Evolutionary conservation across 2,888 invertebrate species (phyloP).

Genomic region (Epinotia ramella): DNA sequence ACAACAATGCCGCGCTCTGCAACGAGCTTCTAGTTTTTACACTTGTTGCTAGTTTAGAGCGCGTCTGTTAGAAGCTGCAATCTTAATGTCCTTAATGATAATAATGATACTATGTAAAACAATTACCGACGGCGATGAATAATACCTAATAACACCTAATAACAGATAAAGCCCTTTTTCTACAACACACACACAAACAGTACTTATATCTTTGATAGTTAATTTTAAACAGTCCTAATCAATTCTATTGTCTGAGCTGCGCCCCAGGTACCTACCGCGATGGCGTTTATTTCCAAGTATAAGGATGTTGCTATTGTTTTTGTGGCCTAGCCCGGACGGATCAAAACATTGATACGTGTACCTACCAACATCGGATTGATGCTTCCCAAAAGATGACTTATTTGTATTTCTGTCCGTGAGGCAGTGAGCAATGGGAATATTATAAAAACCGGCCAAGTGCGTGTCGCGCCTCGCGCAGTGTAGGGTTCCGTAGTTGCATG

Average conservation of each 20-base stretch:
- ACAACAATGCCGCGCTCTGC: too few relatives aligned
- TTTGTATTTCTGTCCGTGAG: slow-evolving; percentile 3
- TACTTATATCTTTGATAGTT: slow-evolving; percentile 20
- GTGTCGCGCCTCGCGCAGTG: too few relatives aligned
- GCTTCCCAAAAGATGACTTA: slow-evolving; percentile 19
- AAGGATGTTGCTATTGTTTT: slow-evolving; percentile 32
- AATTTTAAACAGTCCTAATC: slow-evolving; percentile 20
- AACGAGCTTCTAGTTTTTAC: too few relatives aligned
- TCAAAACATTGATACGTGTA: slow-evolving; percentile 28
- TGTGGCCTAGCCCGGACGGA: slow-evolving; percentile 20
- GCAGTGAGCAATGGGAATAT: neutral
- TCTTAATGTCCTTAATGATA: too few relatives aligned
- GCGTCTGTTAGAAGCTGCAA: slow-evolving; percentile 2
- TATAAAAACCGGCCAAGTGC: too few relatives aligned
- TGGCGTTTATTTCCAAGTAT: slow-evolving; percentile 32
- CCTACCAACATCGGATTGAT: slow-evolving; percentile 22
- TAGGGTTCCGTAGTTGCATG: too few relatives aligned
- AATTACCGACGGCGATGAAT: neutral
- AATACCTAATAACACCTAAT: slow-evolving; percentile 24
- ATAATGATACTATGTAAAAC: slow-evolving; percentile 12
- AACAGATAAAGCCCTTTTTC: neutral
- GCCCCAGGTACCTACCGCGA: slow-evolving; percentile 35
- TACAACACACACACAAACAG: too few relatives aligned
- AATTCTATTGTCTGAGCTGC: slow-evolving; percentile 25
- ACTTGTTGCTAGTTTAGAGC: neutral